phyloP scores from a whole-genome alignment of 2,113 vertebrate genomes.

The Thermophis baileyi region DNA sequence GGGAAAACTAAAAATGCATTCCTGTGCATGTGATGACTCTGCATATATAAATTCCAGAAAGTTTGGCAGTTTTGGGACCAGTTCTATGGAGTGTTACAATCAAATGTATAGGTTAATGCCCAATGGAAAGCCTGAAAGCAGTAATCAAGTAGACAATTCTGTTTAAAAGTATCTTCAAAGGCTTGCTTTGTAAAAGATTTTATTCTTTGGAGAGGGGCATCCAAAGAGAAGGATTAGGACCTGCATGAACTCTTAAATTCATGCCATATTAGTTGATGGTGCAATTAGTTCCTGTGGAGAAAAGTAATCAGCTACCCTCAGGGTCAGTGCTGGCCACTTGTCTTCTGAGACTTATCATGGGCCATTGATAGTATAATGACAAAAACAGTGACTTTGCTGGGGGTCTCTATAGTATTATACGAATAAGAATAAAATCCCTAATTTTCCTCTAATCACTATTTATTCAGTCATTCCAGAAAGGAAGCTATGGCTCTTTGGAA shows the following conservation, averaged over 20 bases:
- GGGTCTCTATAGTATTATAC: background rate
- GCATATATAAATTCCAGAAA: background rate
- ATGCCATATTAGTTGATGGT: background rate
- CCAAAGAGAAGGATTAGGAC: background rate
- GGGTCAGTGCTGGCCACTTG: background rate
- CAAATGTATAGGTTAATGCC: background rate
- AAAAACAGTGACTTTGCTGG: background rate
- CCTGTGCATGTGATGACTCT: background rate
- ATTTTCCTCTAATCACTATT: slow-evolving; percentile 6
- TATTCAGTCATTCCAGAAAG: background rate
- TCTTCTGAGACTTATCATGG: background rate
- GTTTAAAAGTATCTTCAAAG: background rate
- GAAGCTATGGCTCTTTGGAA: slow-evolving; percentile 4
- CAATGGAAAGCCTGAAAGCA: background rate
- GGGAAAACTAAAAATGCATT: background rate
- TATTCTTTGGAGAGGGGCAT: background rate
- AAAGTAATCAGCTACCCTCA: background rate
- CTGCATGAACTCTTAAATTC: background rate
- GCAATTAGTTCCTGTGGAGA: background rate
- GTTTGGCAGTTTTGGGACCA: background rate
- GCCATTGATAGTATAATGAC: background rate
- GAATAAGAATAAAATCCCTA: background rate
- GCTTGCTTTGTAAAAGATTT: background rate
- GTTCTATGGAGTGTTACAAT: background rate
- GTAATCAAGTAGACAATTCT: background rate